A percentile compares a stretch with the other conserved stretches of the same genome.
These are phyloP conservation scores for Illadopsis cleaveri DNA, from an alignment of 2,113 vertebrate species.

Conservation along the genomic window DNA sequence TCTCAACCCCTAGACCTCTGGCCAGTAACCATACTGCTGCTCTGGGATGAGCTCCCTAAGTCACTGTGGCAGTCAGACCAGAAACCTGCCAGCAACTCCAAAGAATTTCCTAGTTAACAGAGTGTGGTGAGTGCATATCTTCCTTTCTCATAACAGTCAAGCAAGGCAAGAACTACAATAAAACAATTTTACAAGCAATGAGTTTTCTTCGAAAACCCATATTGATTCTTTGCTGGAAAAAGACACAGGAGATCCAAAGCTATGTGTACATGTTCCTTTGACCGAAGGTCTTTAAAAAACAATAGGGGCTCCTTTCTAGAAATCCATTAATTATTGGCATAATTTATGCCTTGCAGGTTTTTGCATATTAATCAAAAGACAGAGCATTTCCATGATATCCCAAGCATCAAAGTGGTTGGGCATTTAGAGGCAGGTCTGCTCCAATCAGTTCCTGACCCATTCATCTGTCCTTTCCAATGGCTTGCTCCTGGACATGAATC, in stretches of 20 bases:
- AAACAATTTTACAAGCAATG: neutral
- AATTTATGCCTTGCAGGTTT: conserved; percentile 32
- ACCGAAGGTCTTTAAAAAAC: conserved; percentile 8
- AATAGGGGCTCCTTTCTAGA: conserved; percentile 9
- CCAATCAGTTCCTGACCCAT: neutral
- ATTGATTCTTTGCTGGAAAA: neutral
- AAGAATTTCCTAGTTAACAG: neutral
- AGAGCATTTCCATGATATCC: neutral
- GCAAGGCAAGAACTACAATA: neutral
- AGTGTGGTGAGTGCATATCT: neutral
- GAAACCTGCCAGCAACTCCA: neutral
- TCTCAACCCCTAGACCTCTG: neutral
- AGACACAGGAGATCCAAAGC: neutral
- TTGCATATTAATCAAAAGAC: conserved; percentile 28
- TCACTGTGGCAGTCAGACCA: neutral
- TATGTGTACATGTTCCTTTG: neutral
- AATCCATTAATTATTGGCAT: conserved; percentile 9
- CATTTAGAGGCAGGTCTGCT: neutral
- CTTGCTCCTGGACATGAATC: neutral
- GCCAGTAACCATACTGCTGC: neutral
- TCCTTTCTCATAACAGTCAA: neutral
- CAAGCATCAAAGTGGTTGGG: neutral
- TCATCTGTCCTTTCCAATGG: neutral
- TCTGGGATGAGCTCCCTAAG: fast-evolving
- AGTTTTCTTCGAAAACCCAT: neutral